Percentiles rank a stretch among this genome's conserved stretches.
Evolutionary conservation across 2,888 invertebrate genomes (phyloP).

Genomic region (Xestoiulus laeticollis): DNA sequence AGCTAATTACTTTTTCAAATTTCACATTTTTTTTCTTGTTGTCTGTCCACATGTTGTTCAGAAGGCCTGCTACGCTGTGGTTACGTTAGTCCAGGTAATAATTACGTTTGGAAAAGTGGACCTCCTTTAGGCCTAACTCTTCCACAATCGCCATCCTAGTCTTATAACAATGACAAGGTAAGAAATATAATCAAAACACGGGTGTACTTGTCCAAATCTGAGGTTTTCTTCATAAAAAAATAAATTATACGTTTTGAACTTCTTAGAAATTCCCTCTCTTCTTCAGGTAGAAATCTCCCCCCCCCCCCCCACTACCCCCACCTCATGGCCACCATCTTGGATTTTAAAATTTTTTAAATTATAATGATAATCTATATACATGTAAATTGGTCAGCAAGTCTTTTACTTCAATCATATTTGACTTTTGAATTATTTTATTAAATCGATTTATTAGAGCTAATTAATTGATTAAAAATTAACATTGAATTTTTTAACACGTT

Average conservation of each 20-base stretch:
- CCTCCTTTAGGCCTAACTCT: neutral
- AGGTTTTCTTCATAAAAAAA: neutral
- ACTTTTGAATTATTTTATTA: too few relatives aligned
- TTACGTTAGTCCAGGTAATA: neutral
- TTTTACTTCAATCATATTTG: too few relatives aligned
- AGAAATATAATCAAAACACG: neutral
- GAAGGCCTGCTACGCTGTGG: neutral
- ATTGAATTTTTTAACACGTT: too few relatives aligned
- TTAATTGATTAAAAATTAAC: too few relatives aligned
- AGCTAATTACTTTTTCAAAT: constrained; percentile 34
- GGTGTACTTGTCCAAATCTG: neutral
- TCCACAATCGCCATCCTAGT: neutral
- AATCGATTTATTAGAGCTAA: too few relatives aligned
- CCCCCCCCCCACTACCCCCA: too few relatives aligned
- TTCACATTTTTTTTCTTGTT: neutral
- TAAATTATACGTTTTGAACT: neutral
- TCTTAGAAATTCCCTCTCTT: neutral
- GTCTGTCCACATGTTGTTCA: neutral
- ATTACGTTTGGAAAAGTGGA: neutral
- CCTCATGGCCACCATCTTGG: too few relatives aligned
- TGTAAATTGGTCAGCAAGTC: too few relatives aligned
- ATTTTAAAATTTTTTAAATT: too few relatives aligned
- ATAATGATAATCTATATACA: too few relatives aligned
- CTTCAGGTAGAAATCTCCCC: too few relatives aligned
- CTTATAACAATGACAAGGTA: neutral